Base-by-base conservation (phyloP, 1,140 invertebrate species). In the Heterodera carotae region DNA sequence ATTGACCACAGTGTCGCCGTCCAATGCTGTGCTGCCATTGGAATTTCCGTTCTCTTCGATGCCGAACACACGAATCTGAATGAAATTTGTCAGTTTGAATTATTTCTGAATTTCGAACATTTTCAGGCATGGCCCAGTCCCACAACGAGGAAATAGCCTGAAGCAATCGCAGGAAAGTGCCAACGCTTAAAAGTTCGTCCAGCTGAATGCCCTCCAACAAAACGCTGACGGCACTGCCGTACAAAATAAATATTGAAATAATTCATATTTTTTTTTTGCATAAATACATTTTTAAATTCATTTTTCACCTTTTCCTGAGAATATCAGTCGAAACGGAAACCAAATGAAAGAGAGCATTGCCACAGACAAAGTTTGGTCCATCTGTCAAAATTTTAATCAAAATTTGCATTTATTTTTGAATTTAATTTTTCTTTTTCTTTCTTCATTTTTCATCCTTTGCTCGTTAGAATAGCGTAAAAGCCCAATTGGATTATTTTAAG, bases 1-100 rank as follows among this genome's bases (percentile, higher is more conserved):
- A 34, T 34, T 66, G 29, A 66, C 15, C 12, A 56, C 48, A 1
- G 48, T 56, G 15, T n/a, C n/a, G n/a, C 48, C 62, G 62, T 25
- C 62, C 62, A 66, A 29, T 29, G 27, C n/a, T 3, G 27, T 34
- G 29, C n/a, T n/a, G n/a, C 62, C 62, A 34, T 66, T 66, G 6
- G 62, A 15, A 29, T 66, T 12, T 27, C 62, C 18, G 48, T 18
- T 12, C 22, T 56, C 48, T 27, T 66, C 29, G 62, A 66, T 15
- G 25, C 86, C 94, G 0, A 95, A 96, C 84, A 99, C 96, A 81
- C 94, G 97, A 0, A 98, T 93, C 85, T 98, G 84, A 98, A 97
- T 6, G 98, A 89, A 80, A 22, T 22, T 22, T 43, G n/a, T 53
- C 18, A 22, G 48, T 22, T 53, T 53, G 18, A 53, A 53, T 18